phyloP scores from a whole-genome alignment of 1,140 invertebrate genomes.

The Calycopis cecrops region DNA sequence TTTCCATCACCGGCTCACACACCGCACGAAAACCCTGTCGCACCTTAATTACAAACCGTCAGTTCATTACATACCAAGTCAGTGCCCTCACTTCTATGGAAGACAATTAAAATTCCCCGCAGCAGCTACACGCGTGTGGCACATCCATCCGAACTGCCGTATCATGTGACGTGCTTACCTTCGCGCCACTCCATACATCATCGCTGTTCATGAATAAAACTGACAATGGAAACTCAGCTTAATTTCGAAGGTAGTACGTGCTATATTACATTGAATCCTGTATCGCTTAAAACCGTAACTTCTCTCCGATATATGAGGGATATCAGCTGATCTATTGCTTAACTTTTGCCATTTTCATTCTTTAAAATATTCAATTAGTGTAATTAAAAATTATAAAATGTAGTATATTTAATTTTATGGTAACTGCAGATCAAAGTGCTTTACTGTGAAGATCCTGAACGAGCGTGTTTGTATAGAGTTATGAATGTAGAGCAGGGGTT shows the following conservation, averaged over 20 bases:
- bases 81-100: slow-evolving; percentile 43
- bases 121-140: slow-evolving; percentile 43
- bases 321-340: slow-evolving; percentile 28
- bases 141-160: slow-evolving; percentile 35
- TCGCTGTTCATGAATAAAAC: slow-evolving; percentile 41
- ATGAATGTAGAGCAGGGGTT: too few species aligned
- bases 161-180: slow-evolving; percentile 51
- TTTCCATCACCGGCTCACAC: too few species aligned
- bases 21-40: too few species aligned
- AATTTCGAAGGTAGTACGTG: slow-evolving; percentile 34
- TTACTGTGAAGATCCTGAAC: too few species aligned
- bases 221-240: slow-evolving; percentile 40
- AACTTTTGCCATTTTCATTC: too few species aligned
- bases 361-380: too few species aligned
- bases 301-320: slow-evolving; percentile 43
- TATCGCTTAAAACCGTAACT: slow-evolving; percentile 47
- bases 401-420: too few species aligned
- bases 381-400: too few species aligned
- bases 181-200: slow-evolving; percentile 43
- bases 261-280: slow-evolving; percentile 31
- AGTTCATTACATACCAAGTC: too few species aligned
- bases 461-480: too few species aligned
- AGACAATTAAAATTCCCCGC: slow-evolving; percentile 64
- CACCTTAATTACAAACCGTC: too few species aligned
- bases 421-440: too few species aligned